Evolutionary conservation across 2,888 invertebrate genomes (phyloP).

Genomic region (Apamea sordens): DNA sequence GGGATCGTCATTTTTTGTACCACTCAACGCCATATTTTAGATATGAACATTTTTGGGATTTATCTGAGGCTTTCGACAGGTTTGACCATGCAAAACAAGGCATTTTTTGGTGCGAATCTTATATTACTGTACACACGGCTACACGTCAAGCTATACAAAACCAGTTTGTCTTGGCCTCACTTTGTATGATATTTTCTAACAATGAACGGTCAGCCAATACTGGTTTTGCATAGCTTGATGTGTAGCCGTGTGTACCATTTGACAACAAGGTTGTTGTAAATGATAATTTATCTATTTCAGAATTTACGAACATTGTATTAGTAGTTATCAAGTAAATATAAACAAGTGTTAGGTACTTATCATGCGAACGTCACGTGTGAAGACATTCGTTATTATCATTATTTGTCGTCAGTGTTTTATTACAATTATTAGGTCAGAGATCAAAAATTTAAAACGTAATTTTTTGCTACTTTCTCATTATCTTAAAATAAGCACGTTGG

Average conservation of each 20-base stretch:
- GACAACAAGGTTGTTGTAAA: neutral
- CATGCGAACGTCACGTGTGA: slow-evolving; percentile 57
- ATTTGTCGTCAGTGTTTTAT: slow-evolving; percentile 37
- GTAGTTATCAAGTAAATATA: slow-evolving; percentile 42
- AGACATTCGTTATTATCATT: slow-evolving; percentile 31
- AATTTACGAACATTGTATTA: slow-evolving; percentile 35
- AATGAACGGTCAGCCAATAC: too few relatives aligned
- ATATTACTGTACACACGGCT: too few relatives aligned
- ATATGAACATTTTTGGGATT: slow-evolving; percentile 4
- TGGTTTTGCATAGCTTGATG: too few relatives aligned
- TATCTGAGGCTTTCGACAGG: slow-evolving; percentile 17
- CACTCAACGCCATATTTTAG: neutral
- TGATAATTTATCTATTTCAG: slow-evolving; percentile 33
- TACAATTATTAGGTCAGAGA: slow-evolving; percentile 50
- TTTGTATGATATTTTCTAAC: too few relatives aligned
- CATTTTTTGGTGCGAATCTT: neutral
- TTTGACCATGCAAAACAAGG: neutral
- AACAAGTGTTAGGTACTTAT: slow-evolving; percentile 56
- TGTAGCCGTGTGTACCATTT: too few relatives aligned
- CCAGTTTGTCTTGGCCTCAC: too few relatives aligned
- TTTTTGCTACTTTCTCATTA: slow-evolving; percentile 30
- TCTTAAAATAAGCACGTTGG: neutral
- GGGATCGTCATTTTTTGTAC: neutral
- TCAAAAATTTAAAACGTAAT: slow-evolving; percentile 27
- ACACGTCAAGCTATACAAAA: too few relatives aligned